phyloP scores from a whole-genome alignment of 2,888 invertebrate species.

The Folsomia candida region DNA sequence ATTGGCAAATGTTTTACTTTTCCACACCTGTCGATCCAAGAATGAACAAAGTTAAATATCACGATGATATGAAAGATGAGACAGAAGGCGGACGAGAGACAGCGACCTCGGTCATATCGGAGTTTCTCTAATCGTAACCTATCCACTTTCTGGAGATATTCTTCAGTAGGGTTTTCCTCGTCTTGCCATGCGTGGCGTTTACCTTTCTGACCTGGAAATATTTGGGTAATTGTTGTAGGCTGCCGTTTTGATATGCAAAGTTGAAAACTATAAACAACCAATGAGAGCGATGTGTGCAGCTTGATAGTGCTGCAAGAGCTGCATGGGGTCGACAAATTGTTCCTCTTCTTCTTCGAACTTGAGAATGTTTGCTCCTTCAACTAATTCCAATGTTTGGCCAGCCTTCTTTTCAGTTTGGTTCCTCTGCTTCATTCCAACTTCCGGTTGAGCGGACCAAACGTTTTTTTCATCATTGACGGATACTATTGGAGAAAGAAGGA shows the following conservation, averaged over 20 bases:
- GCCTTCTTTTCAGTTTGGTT: neutral
- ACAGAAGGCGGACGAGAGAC: neutral
- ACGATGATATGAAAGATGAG: constrained; percentile 1
- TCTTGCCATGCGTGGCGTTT: neutral
- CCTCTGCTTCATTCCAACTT: no score
- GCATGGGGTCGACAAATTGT: neutral
- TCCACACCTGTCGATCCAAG: constrained; percentile 9
- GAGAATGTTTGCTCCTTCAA: neutral
- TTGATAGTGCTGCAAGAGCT: neutral
- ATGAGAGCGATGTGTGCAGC: neutral
- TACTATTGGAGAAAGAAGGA: no score
- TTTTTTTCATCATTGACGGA: no score
- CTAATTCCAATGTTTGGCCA: neutral
- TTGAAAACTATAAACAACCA: neutral
- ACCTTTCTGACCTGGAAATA: neutral
- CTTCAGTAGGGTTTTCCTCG: constrained; percentile 9
- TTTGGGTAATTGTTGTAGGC: neutral
- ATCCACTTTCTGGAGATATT: constrained; percentile 4
- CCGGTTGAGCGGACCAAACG: no score
- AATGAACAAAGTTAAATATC: neutral
- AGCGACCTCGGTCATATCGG: neutral
- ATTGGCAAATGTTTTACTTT: neutral
- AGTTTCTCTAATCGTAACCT: neutral
- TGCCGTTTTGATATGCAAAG: neutral
- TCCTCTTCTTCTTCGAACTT: neutral